Evolutionary conservation across 2,797 vertebrate genomes (phyloP).

Genomic region (Schizothorax lantsangensis): DNA sequence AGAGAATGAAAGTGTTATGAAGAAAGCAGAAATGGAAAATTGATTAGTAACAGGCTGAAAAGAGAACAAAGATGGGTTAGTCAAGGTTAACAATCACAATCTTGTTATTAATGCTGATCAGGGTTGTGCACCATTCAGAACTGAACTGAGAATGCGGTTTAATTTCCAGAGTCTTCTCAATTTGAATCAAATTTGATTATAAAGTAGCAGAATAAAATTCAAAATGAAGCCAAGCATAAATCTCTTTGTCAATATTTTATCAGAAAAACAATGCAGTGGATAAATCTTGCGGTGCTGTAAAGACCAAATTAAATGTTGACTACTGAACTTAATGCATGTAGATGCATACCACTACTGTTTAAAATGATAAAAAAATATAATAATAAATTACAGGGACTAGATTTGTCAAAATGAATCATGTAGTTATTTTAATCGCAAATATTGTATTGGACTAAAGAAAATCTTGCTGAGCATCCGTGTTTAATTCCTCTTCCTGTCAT

Average conservation of each 20-base stretch:
- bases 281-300: not conserved
- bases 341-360: not conserved
- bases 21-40: slow-evolving; percentile 43
- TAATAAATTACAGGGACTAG: not conserved
- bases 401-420: not conserved
- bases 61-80: slow-evolving; percentile 11
- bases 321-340: too few relatives aligned
- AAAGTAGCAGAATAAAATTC: not conserved
- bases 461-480: not conserved
- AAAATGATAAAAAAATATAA: not conserved
- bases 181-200: not conserved
- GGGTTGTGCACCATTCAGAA: not conserved
- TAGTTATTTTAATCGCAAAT: not conserved
- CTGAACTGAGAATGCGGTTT: not conserved
- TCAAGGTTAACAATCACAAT: not conserved
- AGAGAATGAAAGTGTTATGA: slow-evolving; percentile 51
- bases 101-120: not conserved
- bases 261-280: not conserved
- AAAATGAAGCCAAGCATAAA: not conserved
- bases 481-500: not conserved
- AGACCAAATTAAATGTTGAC: not conserved
- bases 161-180: not conserved
- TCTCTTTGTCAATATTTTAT: not conserved
- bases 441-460: not conserved
- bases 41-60: slow-evolving; percentile 32